Evolutionary conservation across 1,140 invertebrate species (phyloP).

Genomic region (Varroa destructor): DNA sequence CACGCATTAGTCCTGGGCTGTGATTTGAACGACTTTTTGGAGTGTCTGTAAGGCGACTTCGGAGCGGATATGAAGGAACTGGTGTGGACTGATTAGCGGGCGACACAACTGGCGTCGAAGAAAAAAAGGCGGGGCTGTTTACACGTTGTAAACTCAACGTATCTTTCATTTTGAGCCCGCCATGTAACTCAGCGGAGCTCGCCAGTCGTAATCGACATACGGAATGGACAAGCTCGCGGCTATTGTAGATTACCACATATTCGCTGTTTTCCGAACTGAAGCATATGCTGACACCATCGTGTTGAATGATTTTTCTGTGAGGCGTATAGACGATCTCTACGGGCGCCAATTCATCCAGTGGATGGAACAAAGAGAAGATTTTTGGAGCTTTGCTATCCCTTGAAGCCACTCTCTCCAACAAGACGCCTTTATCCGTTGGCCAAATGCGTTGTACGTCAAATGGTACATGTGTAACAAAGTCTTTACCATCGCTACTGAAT

Average conservation of each 20-base stretch:
- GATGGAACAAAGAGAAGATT: conserved; percentile 67
- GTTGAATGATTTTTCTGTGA: not conserved
- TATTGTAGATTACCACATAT: conserved; percentile 18
- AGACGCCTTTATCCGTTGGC: conserved; percentile 59
- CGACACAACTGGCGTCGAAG: conserved; percentile 18
- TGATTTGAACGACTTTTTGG: conserved; percentile 19
- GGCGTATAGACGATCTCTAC: conserved; percentile 40
- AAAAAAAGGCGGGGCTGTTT: conserved; percentile 12
- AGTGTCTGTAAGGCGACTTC: conserved; percentile 2
- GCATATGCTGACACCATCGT: conserved; percentile 3
- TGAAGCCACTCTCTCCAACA: conserved; percentile 48
- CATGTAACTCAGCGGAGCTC: not conserved
- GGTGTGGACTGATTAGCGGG: conserved; percentile 12
- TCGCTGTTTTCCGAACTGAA: conserved; percentile 5
- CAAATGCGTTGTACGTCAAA: conserved; percentile 49
- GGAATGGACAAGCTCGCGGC: not conserved
- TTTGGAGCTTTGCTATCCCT: conserved; percentile 42
- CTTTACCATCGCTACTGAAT: conserved; percentile 19
- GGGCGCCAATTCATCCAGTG: conserved; percentile 70
- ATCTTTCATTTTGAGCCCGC: conserved; percentile 3
- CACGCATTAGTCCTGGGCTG: not conserved
- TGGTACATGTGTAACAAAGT: conserved; percentile 18
- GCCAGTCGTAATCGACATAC: conserved; percentile 5
- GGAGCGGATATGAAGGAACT: conserved; percentile 2
- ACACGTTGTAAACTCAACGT: not conserved